Conservation (phyloP, 1,140 invertebrate species). For the Thaumetopoea pityocampa region DNA sequence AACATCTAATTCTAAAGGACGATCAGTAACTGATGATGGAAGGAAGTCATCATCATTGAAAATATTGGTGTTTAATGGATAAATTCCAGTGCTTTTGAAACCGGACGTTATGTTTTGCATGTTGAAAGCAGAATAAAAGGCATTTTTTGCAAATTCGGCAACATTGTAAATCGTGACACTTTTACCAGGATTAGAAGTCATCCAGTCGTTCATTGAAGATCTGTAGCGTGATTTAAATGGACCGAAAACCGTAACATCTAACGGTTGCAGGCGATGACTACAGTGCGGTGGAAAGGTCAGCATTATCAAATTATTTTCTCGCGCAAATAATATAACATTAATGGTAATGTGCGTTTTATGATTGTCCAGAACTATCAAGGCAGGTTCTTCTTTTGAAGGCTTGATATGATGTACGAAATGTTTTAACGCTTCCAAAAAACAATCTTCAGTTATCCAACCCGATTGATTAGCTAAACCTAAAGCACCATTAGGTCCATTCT, state of each 20-base stretch:
- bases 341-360: no score
- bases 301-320: neutral
- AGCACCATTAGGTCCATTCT: no score
- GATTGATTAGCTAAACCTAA: slow-evolving; percentile 10
- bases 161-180: slow-evolving; percentile 9
- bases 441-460: slow-evolving; percentile 20
- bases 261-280: neutral
- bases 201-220: slow-evolving; percentile 10
- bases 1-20: no score
- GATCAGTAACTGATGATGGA: slow-evolving; percentile 16
- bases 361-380: no score
- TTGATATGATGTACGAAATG: slow-evolving; percentile 34
- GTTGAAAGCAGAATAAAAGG: slow-evolving; percentile 16
- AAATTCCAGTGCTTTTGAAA: slow-evolving; percentile 18
- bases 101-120: slow-evolving; percentile 16
- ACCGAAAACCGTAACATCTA: neutral
- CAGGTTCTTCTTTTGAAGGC: neutral
- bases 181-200: slow-evolving; percentile 17
- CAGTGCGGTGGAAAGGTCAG: neutral
- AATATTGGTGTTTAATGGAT: slow-evolving; percentile 17
- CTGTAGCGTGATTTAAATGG: slow-evolving; percentile 1
- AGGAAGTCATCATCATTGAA: slow-evolving; percentile 25
- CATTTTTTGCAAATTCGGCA: neutral
- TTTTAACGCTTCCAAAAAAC: slow-evolving; percentile 42
- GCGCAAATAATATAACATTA: neutral